Base-by-base conservation (phyloP, 2,888 invertebrate species). In the Tipula helvola region DNA sequence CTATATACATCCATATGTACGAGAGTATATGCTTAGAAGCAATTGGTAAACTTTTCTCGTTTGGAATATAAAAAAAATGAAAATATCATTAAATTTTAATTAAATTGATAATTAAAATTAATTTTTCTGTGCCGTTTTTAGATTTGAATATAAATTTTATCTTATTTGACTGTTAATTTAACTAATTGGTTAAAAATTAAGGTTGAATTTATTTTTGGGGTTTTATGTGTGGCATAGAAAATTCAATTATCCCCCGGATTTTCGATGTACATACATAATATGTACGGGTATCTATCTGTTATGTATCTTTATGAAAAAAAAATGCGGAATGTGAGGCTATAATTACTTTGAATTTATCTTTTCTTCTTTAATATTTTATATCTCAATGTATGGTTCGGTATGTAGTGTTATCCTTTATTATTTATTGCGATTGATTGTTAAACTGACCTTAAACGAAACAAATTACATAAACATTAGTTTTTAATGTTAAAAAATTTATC, bases 31-130 rank as follows among this genome's bases (percentile, higher is more conserved):
- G 28, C 71, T 71, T 12, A 18, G 71, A 71, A 71, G 12, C 71
- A 28, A 71, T 71, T 71, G 71, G 71, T 71, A 71, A 71, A 71
- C 71, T 71, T 71, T 71, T 71, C 71, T 71, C 71, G 28, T 71
- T 71, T 28, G 0, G 28, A 28, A 71, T n/a, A 52, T 3, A 71
- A 8, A 71, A 7, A 71, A 71, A 71, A 71, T 71, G 28, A 71
- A 71, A 71, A 71, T 71, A 71, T 71, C 71, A 71, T 71, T 71
- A 71, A 71, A 71, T 71, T 71, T 71, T 71, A 71, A 71, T 71
- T 71, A 71, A 71, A 71, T 71, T 71, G 71, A 71, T 71, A 71
- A 71, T 71, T 71, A 71, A 71, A 71, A 71, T 71, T 71, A 71
- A 71, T 71, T 71, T 71, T 52, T 52, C n/a, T 52, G 52, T 71